phyloP scores from a whole-genome alignment of 2,888 invertebrate genomes.

The Leuctra nigra region DNA sequence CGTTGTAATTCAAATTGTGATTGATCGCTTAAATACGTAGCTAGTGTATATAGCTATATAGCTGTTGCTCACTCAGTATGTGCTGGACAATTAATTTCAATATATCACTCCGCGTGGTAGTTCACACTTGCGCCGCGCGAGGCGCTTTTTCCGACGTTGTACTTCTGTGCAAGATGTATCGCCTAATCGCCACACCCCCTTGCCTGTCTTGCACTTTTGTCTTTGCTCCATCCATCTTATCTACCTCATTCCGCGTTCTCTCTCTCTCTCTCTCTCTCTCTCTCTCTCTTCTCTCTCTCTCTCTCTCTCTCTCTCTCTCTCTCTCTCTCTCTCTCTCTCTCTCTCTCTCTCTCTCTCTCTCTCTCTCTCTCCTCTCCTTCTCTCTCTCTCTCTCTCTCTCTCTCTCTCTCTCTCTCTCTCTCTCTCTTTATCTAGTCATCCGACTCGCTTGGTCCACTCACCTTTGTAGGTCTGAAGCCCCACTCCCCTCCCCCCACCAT shows the following conservation, averaged over 20 bases:
- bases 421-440: neutral
- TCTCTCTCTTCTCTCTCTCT: neutral
- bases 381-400: neutral
- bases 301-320: neutral
- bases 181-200: slow-evolving; percentile 13
- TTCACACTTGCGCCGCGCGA: neutral
- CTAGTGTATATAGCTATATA: neutral
- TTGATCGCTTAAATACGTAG: slow-evolving; percentile 9
- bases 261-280: neutral
- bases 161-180: slow-evolving; percentile 1
- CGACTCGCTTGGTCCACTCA: neutral
- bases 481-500: too few species aligned
- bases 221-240: slow-evolving; percentile 5
- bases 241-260: slow-evolving; percentile 1
- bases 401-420: neutral
- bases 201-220: slow-evolving; percentile 9
- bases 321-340: neutral
- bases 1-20: slow-evolving; percentile 16
- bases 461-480: too few species aligned
- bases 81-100: slow-evolving; percentile 17
- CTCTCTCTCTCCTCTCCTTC: neutral
- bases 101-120: slow-evolving; percentile 1
- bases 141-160: neutral
- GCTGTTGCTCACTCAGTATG: neutral
- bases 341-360: neutral